Evolutionary conservation across 2,888 invertebrate genomes (phyloP).

Genomic region (Podotricha telesiphe): DNA sequence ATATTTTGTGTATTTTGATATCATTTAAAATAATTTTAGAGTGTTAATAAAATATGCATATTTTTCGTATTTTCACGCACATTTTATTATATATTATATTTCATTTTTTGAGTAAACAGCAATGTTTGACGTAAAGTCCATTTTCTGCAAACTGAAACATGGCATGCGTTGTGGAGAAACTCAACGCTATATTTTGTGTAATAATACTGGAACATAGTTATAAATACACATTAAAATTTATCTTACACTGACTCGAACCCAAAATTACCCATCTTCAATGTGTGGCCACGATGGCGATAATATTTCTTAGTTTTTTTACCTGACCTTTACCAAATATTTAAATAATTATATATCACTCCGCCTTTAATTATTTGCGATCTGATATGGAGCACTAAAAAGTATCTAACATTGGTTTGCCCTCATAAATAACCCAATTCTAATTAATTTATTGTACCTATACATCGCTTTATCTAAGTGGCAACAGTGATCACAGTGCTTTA

Average conservation of each 20-base stretch:
- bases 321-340: background rate
- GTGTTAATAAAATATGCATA: background rate
- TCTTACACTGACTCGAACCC: too few species aligned
- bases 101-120: too few species aligned
- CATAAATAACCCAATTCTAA: conserved; percentile 4
- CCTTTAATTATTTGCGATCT: background rate
- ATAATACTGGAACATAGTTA: too few species aligned
- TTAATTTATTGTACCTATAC: background rate
- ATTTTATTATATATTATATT: too few species aligned
- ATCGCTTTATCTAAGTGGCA: conserved; percentile 5
- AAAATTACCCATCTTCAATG: too few species aligned
- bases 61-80: too few species aligned
- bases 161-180: too few species aligned
- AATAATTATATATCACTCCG: background rate
- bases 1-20: background rate
- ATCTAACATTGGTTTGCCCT: conserved; percentile 8
- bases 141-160: too few species aligned
- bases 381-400: conserved; percentile 5
- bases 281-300: too few species aligned
- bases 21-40: background rate
- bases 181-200: too few species aligned
- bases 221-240: too few species aligned
- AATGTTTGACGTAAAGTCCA: too few species aligned
- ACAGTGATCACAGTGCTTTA: background rate
- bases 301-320: background rate